Evolutionary conservation across 2,888 invertebrate species (phyloP).

Genomic region (Diplolepis rosae): DNA sequence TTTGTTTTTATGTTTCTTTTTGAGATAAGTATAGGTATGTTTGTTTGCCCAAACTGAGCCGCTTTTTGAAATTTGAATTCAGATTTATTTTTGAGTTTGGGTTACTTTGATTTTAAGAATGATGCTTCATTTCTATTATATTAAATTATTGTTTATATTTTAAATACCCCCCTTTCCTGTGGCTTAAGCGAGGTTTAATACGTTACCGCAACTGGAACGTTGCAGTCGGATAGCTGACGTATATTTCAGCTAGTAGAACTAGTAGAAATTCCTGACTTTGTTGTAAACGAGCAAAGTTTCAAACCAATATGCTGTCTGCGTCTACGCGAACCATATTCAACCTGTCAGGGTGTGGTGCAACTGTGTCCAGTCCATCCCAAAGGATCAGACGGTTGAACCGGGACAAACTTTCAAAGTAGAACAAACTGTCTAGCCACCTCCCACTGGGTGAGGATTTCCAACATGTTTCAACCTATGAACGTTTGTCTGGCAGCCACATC

Average conservation of each 20-base stretch:
- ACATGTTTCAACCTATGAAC: constrained; percentile 45
- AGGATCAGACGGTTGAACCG: constrained; percentile 65
- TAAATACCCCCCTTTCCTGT: not conserved
- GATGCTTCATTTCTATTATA: too few species aligned
- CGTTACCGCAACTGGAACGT: constrained; percentile 29
- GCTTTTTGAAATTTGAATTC: too few species aligned
- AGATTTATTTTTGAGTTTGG: not conserved
- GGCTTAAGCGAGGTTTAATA: not conserved
- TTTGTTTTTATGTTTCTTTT: too few species aligned
- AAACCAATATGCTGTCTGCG: constrained; percentile 61
- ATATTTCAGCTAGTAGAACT: constrained; percentile 43
- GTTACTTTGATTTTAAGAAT: too few species aligned
- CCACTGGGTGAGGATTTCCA: constrained; percentile 53
- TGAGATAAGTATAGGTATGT: too few species aligned
- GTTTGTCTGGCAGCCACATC: constrained; percentile 1
- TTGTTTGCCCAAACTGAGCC: too few species aligned
- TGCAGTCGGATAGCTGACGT: constrained; percentile 41
- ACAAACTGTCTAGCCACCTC: constrained; percentile 69
- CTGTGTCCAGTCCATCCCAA: constrained; percentile 51
- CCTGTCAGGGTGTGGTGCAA: too few species aligned
- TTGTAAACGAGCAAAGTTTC: constrained; percentile 63
- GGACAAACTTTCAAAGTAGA: constrained; percentile 72
- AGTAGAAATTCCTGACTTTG: constrained; percentile 42
- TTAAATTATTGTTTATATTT: too few species aligned
- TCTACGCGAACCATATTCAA: constrained; percentile 55